Conservation (phyloP, 2,797 vertebrate species). For the Ptychobarbus kaznakovi region DNA sequence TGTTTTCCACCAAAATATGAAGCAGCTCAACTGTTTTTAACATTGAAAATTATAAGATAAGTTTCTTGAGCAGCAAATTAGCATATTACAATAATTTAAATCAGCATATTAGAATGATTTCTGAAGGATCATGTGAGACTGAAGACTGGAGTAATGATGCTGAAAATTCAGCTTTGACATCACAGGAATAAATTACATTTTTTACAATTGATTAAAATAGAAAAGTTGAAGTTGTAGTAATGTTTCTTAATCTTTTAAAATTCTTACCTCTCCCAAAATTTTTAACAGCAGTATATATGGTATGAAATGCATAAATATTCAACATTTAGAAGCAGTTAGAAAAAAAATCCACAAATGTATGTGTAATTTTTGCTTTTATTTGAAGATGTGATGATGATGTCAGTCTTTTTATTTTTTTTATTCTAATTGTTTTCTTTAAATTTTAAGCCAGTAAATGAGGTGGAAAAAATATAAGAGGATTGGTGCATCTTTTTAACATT, state of each 20-base stretch:
- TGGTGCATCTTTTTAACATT: too few species aligned
- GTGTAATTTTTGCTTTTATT: too few species aligned
- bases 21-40: too few species aligned
- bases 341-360: too few species aligned
- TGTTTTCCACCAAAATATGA: not conserved
- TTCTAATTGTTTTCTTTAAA: too few species aligned
- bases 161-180: not conserved
- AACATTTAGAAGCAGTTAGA: not conserved
- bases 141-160: not conserved
- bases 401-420: not conserved
- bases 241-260: not conserved
- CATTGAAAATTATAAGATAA: too few species aligned
- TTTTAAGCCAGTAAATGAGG: too few species aligned
- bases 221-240: not conserved
- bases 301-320: not conserved
- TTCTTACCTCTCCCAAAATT: too few species aligned
- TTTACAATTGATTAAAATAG: not conserved
- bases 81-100: too few species aligned
- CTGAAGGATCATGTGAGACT: not conserved
- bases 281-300: not conserved
- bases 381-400: not conserved
- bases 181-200: not conserved
- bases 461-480: too few species aligned
- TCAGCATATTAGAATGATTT: not conserved
- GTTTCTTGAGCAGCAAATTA: too few species aligned